phyloP scores from a whole-genome alignment of 1,140 invertebrate species.

The Himalopsyche phryganea region DNA sequence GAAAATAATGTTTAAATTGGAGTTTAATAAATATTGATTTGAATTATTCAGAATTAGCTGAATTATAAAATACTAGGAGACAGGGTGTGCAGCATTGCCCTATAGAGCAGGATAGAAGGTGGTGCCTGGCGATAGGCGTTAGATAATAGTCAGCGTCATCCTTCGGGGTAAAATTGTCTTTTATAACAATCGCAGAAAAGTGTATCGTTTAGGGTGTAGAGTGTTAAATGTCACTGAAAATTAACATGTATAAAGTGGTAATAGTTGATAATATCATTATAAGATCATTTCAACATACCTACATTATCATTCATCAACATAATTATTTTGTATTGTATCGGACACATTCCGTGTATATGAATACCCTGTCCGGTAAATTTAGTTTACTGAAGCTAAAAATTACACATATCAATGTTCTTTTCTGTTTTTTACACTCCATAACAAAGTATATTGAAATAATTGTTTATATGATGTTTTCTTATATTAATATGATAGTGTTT shows the following conservation, averaged over 20 bases:
- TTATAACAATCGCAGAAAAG: not conserved
- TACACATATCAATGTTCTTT: too few species aligned
- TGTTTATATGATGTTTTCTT: too few species aligned
- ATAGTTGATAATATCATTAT: slow-evolving; percentile 15
- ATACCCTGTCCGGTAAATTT: too few species aligned
- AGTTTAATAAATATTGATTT: slow-evolving; percentile 29
- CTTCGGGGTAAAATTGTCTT: not conserved
- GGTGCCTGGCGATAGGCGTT: not conserved
- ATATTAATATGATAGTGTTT: not conserved
- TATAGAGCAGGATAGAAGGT: slow-evolving; percentile 17
- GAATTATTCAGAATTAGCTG: slow-evolving; percentile 29
- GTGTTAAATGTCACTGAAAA: slow-evolving; percentile 3
- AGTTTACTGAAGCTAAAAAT: too few species aligned
- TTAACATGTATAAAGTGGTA: slow-evolving; percentile 26
- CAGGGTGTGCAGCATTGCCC: slow-evolving; percentile 33
- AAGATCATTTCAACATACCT: not conserved
- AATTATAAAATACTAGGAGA: slow-evolving; percentile 31
- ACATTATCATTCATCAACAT: not conserved
- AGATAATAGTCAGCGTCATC: slow-evolving; percentile 3
- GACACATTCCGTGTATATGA: too few species aligned
- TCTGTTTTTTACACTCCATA: too few species aligned
- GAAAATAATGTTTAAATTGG: slow-evolving; percentile 24
- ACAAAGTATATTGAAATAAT: too few species aligned
- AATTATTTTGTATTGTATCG: not conserved
- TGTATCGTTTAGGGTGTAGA: not conserved